Evolutionary conservation across 2,797 vertebrate species (phyloP), one percentile per base, ranked within the genome.

Genomic region (Stomatorhinus walkeri): DNA sequence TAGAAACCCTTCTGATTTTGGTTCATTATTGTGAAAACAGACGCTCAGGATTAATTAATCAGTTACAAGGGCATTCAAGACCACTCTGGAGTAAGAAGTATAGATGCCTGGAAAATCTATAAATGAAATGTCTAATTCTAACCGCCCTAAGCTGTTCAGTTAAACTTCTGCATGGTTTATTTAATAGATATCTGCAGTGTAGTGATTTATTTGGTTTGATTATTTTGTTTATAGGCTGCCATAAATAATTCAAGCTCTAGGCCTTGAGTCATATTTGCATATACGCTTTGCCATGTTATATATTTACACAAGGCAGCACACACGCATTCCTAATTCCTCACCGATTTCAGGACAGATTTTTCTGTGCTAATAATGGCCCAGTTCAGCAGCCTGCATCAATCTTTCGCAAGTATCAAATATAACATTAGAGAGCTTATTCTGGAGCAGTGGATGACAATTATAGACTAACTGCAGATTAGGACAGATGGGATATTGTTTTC

Each of bases 401-500:
- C n/a, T 72, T 79, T 46, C 40, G 6, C 22, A 72, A 88, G 61
- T 79, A 19, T 59, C 2, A 72, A 68, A 79, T 40, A 24, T 64
- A 56, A 59, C 48, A 36, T 36, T 72, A 40, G 43, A 48, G 59
- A 1, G 84, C 51, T 24, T 89, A 88, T 79, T 87, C 88, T 87
- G 79, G 85, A 22, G 19, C 36, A 91, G 28, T 28, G 64, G 56
- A 72, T 59, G 68, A 88, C 83, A 81, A 52, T 85, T 85, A 68
- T 84, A 86, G 89, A 91, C 19, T n/a, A 4, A 79, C 72, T 89
- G 52, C 88, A 52, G 36, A 87, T 90, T 81, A 40, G 22, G 56
- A 90, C 36, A 84, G 83, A 88, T 48, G 84, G 36, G 16, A 87
- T 22, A 43, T 89, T 88, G 88, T 91, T 90, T 76, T 88, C 56